These are phyloP conservation scores for Drosophila mauritiana DNA, from an alignment of 1,140 invertebrate species.

Conservation along the genomic window DNA sequence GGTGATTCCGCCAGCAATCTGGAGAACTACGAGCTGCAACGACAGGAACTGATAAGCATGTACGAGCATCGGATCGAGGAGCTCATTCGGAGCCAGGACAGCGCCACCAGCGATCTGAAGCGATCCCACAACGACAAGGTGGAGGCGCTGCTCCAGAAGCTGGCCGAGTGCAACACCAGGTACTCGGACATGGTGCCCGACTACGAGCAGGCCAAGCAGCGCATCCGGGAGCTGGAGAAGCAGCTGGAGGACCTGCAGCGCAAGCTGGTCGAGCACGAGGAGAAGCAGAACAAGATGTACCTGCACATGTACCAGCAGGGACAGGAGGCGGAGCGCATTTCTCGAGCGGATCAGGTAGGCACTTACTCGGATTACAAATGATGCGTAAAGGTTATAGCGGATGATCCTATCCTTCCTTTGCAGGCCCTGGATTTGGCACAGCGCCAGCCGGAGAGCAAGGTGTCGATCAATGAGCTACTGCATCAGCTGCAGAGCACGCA, in stretches of 20 bases:
- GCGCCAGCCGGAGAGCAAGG: constrained; percentile 86
- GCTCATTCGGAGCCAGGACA: constrained; percentile 88
- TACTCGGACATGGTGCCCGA: constrained; percentile 89
- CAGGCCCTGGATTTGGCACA: constrained; percentile 88
- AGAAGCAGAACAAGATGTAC: constrained; percentile 91
- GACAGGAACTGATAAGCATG: constrained; percentile 88
- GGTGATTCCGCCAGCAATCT: constrained; percentile 29
- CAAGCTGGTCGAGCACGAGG: constrained; percentile 89
- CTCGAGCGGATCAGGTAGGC: constrained; percentile 87
- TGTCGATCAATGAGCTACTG: constrained; percentile 91
- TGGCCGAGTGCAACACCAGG: constrained; percentile 91
- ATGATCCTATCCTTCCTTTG: constrained; percentile 9
- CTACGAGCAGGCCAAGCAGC: constrained; percentile 88
- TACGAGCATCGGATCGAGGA: constrained; percentile 91
- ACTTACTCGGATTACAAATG: no score
- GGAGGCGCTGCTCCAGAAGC: constrained; percentile 90
- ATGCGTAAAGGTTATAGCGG: no score
- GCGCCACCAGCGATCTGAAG: constrained; percentile 89
- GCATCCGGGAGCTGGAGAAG: constrained; percentile 88
- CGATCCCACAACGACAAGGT: constrained; percentile 92
- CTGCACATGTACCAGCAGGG: constrained; percentile 93
- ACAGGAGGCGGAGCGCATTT: constrained; percentile 90
- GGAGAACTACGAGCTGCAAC: constrained; percentile 86
- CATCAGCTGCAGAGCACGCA: constrained; percentile 92
- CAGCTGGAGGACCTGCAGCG: constrained; percentile 89